These are phyloP conservation scores for Ephestia elutella DNA, from an alignment of 1,140 invertebrate genomes.

Conservation along the genomic window DNA sequence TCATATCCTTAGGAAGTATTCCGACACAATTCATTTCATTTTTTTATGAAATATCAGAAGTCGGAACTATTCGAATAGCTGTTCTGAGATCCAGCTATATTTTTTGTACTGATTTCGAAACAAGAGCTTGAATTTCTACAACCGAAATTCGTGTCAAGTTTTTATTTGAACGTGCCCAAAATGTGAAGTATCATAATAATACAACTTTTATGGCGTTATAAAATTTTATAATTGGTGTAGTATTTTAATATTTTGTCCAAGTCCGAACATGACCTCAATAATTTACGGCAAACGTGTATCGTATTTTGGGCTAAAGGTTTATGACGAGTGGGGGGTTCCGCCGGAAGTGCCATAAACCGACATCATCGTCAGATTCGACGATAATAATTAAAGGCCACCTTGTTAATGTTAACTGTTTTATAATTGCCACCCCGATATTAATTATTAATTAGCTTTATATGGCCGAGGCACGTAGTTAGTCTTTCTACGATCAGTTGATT, in stretches of 20 bases:
- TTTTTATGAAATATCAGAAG: too few relatives aligned
- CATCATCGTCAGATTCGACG: constrained; percentile 51
- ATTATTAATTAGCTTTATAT: constrained; percentile 23
- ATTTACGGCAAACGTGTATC: constrained; percentile 52
- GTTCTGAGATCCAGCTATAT: too few relatives aligned
- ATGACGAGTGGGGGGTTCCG: constrained; percentile 37
- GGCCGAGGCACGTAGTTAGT: not conserved
- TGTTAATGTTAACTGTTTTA: constrained; percentile 68
- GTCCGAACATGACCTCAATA: constrained; percentile 22
- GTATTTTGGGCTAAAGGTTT: constrained; percentile 45
- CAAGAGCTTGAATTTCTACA: too few relatives aligned
- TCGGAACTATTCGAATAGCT: too few relatives aligned
- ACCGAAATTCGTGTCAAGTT: constrained; percentile 5
- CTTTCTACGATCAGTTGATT: not conserved
- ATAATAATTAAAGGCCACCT: constrained; percentile 65
- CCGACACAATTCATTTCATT: too few relatives aligned
- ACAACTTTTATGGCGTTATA: constrained; percentile 25
- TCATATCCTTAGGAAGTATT: too few relatives aligned
- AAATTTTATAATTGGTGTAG: constrained; percentile 30
- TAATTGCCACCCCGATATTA: constrained; percentile 56
- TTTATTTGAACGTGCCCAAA: not conserved
- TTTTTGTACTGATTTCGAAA: too few relatives aligned
- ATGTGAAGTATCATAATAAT: constrained; percentile 9
- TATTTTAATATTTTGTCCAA: constrained; percentile 29
- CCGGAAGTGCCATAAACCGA: constrained; percentile 60